phyloP scores from a whole-genome alignment of 2,797 vertebrate species.

The Hephaestus fuliginosus region DNA sequence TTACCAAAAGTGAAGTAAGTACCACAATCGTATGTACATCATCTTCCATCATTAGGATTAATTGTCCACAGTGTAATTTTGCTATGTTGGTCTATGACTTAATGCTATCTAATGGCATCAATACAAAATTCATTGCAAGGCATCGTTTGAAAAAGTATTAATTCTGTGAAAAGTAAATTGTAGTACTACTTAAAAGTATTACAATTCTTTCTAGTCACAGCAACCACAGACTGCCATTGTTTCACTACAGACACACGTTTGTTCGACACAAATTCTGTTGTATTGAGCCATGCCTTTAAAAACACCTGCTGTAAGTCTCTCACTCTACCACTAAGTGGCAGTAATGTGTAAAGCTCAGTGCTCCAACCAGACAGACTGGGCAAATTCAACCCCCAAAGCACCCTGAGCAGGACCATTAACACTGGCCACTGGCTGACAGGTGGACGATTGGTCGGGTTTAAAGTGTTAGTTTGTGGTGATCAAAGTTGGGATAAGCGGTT shows the following conservation, averaged over 20 bases:
- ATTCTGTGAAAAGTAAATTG: neutral
- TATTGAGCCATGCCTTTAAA: neutral
- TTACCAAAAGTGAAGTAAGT: neutral
- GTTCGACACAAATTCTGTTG: neutral
- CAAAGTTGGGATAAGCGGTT: neutral
- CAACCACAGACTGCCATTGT: neutral
- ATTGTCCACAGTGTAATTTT: too few species aligned
- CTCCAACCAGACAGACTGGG: neutral
- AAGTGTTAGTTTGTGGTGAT: neutral
- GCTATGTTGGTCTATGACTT: neutral
- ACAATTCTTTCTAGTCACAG: neutral
- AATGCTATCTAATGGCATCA: neutral
- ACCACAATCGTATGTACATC: neutral
- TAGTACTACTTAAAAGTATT: neutral
- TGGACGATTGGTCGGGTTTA: neutral
- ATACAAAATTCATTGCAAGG: too few species aligned
- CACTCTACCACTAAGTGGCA: conserved; percentile 46
- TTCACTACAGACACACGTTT: neutral
- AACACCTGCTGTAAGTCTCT: neutral
- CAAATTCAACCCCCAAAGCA: neutral
- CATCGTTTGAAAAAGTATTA: neutral
- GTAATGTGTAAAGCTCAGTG: conserved; percentile 1
- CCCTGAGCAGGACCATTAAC: neutral
- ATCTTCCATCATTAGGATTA: neutral
- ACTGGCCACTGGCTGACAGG: too few species aligned